Base-by-base conservation (phyloP, 2,888 invertebrate species). In the Euspilapteryx auroguttella region DNA sequence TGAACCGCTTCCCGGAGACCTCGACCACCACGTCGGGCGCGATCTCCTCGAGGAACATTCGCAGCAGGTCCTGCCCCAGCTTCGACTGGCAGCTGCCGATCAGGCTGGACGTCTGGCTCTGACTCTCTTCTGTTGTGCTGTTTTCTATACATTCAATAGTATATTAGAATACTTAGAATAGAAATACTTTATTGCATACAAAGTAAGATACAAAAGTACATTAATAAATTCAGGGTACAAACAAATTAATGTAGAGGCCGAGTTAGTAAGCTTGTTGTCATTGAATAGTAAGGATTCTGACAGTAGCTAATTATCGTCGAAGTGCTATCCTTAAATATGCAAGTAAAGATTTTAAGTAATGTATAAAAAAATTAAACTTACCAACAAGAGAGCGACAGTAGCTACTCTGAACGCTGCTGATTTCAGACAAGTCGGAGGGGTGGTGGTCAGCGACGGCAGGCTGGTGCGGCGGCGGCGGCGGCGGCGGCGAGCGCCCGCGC, bases 11-110 rank as follows among this genome's bases (percentile, higher is more conserved):
- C 1, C 90, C 92, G 23, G 85, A 85, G 8, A 92, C 91, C 53
- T 92, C 89, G 7, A 92, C 85, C 4, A 86, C 82, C 24, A 93
- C 91, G 52, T 94, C 94, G 0, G 94, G 87, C 37, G 90, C 90
- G 30, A 92, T 88, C 65, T 93, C 93, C 48, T 93, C 91, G 34
- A 92, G 61, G 55, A 94, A 94, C 94, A 95, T 94, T 37, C 90
- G 80, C 14, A 94, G 68, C 29, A 95, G 66, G 61, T 94, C 94
- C 47, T 92, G 89, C 0, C 94, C 94, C 7, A 94, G 69, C 24
- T 87, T 79, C 7, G 81, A 81, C 34, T 71, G 65, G 34, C 68
- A 68, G 29, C 56, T 61, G 11, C 49, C 53, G 28, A 62, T 76
- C 64, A 68, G 41, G 42, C 62, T 66, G 6, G 63, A 58, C 0